A percentile compares a stretch with the other conserved stretches of the same genome.
Conservation (phyloP, 2,113 vertebrate genomes). For the Nannobrachium achirus region DNA sequence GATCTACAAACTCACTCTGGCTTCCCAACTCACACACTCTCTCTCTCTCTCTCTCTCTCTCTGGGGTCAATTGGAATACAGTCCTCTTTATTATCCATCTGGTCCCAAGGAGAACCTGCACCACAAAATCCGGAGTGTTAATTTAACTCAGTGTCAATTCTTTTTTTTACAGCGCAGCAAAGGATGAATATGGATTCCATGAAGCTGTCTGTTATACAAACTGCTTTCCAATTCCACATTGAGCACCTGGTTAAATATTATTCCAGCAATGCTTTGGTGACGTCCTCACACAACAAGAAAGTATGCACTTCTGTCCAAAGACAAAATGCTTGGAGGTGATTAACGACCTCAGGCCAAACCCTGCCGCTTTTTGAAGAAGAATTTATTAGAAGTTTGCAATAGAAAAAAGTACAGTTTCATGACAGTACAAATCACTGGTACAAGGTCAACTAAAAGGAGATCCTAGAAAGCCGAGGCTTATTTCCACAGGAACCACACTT, state of each 20-base stretch:
- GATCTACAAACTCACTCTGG: conserved; percentile 21
- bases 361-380: background rate
- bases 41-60: conserved; percentile 8
- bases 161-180: background rate
- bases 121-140: no score
- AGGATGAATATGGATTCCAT: conserved; percentile 53
- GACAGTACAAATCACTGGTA: no score
- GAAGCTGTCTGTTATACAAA: conserved; percentile 49
- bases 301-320: conserved; percentile 17
- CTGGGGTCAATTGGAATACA: conserved; percentile 34
- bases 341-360: background rate
- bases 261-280: conserved; percentile 50
- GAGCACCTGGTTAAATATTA: conserved; percentile 72
- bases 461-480: no score
- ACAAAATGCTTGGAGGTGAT: conserved; percentile 15
- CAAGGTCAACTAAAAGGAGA: no score
- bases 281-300: conserved; percentile 35
- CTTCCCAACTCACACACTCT: conserved; percentile 17
- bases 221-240: conserved; percentile 36
- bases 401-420: no score
- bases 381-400: no score
- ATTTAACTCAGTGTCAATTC: no score
- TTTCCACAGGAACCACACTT: no score
- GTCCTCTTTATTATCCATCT: conserved; percentile 6
- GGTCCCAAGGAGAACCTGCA: conserved; percentile 32